Evolutionary conservation across 2,797 vertebrate genomes (phyloP), one percentile per base, ranked within the genome.

Genomic region (Rhinatrema bivittatum): DNA sequence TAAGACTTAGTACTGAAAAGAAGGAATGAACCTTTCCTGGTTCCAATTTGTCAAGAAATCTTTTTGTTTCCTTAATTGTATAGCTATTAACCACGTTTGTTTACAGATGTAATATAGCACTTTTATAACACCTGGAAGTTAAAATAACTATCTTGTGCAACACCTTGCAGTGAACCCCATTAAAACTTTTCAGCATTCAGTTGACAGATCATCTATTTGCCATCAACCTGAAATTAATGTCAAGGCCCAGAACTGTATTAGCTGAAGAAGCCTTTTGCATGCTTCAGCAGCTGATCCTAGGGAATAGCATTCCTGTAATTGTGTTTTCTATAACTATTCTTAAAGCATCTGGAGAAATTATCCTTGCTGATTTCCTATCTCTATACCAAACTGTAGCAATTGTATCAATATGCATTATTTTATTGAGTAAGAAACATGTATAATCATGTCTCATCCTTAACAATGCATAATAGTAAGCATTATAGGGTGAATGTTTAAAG

Each of bases 131-230:
- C 3, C 7, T 32, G 36, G 24, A n/a, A 68, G 16, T 42, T 57
- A 56, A 33, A 69, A 45, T 43, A 9, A 2, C 14, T 16, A 29
- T 17, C 15, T 37, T 0, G 0, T 25, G 4, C 37, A 42, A 51
- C 36, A 31, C 43, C 62, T 65, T 53, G 61, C 60, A 47, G 62
- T 47, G 59, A 9, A 55, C 41, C 40, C 46, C 50, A 46, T 7
- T 36, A 46, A 40, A 68, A 45, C 33, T 36, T 57, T 48, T 44
- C 65, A 60, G 16, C 39, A 15, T 17, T 11, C 42, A 49, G 44
- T 46, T 72, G 68, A 55, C 59, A 71, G 50, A 6, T 59, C 68
- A 72, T 58, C 72, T 72, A 73, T 68, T 54, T 60, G 46, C 44
- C 68, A 54, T 53, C 63, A 62, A 29, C 36, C 14, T n/a, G 14